Percentiles rank a stretch among this genome's conserved stretches.
These are phyloP conservation scores for Chaetura pelagica DNA, from an alignment of 2,113 vertebrate genomes.

Conservation along the genomic window DNA sequence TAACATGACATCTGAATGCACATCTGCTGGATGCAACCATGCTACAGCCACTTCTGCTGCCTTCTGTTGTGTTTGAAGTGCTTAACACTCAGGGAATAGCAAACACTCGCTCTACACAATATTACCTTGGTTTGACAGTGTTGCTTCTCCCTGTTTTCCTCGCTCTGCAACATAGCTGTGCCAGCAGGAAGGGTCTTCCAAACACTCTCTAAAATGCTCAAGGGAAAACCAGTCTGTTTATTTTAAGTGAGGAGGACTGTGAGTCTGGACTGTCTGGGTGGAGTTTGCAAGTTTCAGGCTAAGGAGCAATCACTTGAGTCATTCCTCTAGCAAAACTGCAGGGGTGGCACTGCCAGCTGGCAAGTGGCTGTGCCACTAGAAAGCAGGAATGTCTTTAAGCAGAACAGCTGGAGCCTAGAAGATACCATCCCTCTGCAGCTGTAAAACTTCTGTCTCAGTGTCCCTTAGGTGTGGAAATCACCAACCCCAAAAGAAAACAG, in stretches of 20 bases:
- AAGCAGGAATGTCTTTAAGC: neutral
- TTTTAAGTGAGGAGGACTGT: neutral
- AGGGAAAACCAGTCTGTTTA: neutral
- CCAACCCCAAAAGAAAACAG: neutral
- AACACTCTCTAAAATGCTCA: neutral
- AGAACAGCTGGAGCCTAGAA: neutral
- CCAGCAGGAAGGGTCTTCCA: neutral
- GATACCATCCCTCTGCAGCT: neutral
- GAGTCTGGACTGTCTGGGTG: neutral
- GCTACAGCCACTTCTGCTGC: neutral
- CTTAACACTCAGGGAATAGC: neutral
- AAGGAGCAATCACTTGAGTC: neutral
- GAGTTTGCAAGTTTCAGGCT: neutral
- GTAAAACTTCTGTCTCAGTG: neutral
- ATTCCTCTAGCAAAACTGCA: neutral
- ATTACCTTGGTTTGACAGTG: fast-evolving
- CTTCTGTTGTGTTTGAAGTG: neutral
- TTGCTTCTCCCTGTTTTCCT: neutral
- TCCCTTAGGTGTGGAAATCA: neutral
- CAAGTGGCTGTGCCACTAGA: neutral
- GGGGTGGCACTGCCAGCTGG: neutral
- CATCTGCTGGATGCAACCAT: neutral
- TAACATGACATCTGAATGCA: neutral
- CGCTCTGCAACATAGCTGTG: neutral
- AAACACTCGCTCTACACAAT: neutral